Evolutionary conservation across 2,797 vertebrate species (phyloP).

Genomic region (Menidia menidia): DNA sequence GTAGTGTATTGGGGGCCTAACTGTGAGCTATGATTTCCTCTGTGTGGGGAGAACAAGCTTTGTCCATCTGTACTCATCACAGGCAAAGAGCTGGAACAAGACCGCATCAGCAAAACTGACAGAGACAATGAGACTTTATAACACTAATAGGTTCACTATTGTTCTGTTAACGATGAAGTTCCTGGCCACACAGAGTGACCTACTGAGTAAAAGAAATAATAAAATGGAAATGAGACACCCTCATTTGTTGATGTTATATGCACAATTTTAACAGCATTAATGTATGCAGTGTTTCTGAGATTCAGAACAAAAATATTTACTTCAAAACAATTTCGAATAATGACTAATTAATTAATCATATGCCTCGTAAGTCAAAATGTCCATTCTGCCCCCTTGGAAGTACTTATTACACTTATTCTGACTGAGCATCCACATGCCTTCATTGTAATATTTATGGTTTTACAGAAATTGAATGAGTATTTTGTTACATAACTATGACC

Average conservation of each 20-base stretch:
- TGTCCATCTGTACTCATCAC: constrained; percentile 77
- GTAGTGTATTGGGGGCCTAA: constrained; percentile 68
- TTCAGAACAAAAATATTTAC: neutral
- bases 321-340: no score
- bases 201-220: constrained; percentile 23
- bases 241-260: neutral
- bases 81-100: constrained; percentile 66
- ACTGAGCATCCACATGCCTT: no score
- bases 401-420: no score
- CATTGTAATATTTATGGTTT: no score
- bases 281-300: neutral
- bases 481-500: no score
- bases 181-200: constrained; percentile 12
- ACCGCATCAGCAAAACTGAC: constrained; percentile 81
- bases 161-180: constrained; percentile 52
- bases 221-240: neutral
- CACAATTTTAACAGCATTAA: neutral
- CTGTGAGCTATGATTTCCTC: constrained; percentile 71
- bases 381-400: no score
- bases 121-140: constrained; percentile 77
- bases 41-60: constrained; percentile 65
- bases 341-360: no score
- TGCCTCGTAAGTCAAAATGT: no score
- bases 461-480: no score
- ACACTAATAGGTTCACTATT: constrained; percentile 61